Base-by-base conservation (phyloP, 1,140 invertebrate species). In the Papilio dardanus region DNA sequence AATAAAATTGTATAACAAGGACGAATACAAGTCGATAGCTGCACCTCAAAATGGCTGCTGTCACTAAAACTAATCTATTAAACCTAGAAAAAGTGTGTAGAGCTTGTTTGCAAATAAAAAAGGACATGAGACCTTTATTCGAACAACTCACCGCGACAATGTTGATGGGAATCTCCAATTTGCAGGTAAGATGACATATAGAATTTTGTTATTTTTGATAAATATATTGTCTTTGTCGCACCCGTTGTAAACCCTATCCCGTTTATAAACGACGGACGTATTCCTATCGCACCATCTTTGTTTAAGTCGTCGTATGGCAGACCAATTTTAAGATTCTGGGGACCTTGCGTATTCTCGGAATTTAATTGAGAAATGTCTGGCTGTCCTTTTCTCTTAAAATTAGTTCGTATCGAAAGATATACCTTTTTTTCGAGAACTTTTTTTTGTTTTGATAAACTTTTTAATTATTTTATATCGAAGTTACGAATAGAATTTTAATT, bases 71-170 rank as follows among this genome's bases (percentile, higher is more conserved):
- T 16, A 79, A 81, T 50, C 84, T 81, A 81, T 86, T 91, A 76
- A 88, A 91, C 75, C 91, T 95, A 79, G 94, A 95, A 76, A 95
- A 95, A 87, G 95, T 95, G 77, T 95, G 95, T 88, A 94, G 95
- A n/a, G 93, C 94, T 35, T 95, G 95, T 88, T 93, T 95, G 78
- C 89, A 94, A 76, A 93, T 94, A 78, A 95, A 95, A 78, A 95
- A 95, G 83, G 95, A 95, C 79, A 95, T 95, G 94, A 91, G 94
- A 77, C 94, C 94, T 30, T 79, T 95, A 62, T 95, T 95, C 81
- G 94, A 94, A 77, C 94, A 95, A 79, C 93, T 95, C 69, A 94
- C 95, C 24, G 94, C 94, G 12, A 95, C 94, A 75, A 95, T 95
- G 95, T 78, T 95, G 76, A 95, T 95, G 94, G 94, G 94, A 74